Percentiles rank a stretch among this genome's conserved stretches.
phyloP scores from a whole-genome alignment of 2,113 vertebrate genomes.

The Xenopus borealis region DNA sequence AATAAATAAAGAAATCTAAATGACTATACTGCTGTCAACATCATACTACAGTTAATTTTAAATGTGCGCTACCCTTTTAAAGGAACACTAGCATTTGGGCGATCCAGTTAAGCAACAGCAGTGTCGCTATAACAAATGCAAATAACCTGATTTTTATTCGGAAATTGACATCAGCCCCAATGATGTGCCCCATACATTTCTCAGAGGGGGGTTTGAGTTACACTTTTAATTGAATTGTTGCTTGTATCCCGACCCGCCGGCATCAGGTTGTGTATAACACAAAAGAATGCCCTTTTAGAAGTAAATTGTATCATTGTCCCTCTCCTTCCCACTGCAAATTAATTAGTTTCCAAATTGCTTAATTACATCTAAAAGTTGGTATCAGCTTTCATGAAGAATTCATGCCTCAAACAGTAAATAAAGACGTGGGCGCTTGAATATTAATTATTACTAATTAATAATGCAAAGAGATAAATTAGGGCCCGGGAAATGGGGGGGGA shows the following conservation, averaged over 20 bases:
- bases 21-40: too few relatives aligned
- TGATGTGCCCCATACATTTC: too few relatives aligned
- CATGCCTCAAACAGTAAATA: constrained; percentile 87
- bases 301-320: neutral
- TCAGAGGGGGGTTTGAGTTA: neutral
- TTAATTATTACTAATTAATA: constrained; percentile 95
- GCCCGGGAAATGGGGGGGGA: constrained; percentile 59
- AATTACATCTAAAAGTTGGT: constrained; percentile 89
- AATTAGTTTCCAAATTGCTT: constrained; percentile 90
- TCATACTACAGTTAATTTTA: too few relatives aligned
- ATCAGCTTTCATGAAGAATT: constrained; percentile 89
- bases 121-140: too few relatives aligned
- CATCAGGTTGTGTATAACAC: constrained; percentile 4
- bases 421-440: constrained; percentile 85
- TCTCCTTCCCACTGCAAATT: constrained; percentile 64
- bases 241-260: neutral
- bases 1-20: too few relatives aligned
- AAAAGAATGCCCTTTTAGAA: neutral
- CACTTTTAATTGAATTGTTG: constrained; percentile 6
- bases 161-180: too few relatives aligned
- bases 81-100: too few relatives aligned
- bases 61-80: too few relatives aligned
- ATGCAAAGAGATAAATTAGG: constrained; percentile 82
- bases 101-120: too few relatives aligned
- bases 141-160: too few relatives aligned